These are phyloP conservation scores for Neoitamus cyanurus DNA, from an alignment of 2,888 invertebrate species.

Conservation along the genomic window DNA sequence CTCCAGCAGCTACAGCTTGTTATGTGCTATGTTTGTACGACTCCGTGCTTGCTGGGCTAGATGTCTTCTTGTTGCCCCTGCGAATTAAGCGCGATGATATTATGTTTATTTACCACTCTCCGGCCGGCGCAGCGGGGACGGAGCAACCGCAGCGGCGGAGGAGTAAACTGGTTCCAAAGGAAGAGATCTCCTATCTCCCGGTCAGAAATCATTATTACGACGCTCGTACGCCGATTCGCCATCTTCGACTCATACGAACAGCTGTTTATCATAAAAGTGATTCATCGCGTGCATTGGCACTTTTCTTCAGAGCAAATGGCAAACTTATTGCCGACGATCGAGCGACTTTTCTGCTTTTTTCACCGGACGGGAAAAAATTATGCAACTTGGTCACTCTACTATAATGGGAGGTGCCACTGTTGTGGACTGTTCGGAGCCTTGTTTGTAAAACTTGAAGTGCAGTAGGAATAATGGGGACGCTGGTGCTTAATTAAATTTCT, in stretches of 20 bases:
- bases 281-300: neutral
- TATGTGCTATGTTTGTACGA: neutral
- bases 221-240: neutral
- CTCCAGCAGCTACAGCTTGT: neutral
- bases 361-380: neutral
- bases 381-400: neutral
- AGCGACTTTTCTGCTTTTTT: neutral
- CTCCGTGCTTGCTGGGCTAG: neutral
- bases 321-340: neutral
- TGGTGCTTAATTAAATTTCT: neutral
- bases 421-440: neutral
- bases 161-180: constrained; percentile 38
- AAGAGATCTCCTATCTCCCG: neutral
- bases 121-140: neutral
- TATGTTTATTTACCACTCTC: constrained; percentile 27
- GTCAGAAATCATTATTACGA: constrained; percentile 18
- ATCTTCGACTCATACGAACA: neutral
- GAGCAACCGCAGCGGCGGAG: neutral
- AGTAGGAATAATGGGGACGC: neutral
- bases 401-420: neutral
- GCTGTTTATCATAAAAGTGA: neutral
- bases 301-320: neutral
- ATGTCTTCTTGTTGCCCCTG: constrained; percentile 1
- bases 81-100: constrained; percentile 9
- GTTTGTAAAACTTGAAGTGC: neutral